phyloP scores from a whole-genome alignment of 2,113 vertebrate genomes.

The Dasyurus viverrinus region DNA sequence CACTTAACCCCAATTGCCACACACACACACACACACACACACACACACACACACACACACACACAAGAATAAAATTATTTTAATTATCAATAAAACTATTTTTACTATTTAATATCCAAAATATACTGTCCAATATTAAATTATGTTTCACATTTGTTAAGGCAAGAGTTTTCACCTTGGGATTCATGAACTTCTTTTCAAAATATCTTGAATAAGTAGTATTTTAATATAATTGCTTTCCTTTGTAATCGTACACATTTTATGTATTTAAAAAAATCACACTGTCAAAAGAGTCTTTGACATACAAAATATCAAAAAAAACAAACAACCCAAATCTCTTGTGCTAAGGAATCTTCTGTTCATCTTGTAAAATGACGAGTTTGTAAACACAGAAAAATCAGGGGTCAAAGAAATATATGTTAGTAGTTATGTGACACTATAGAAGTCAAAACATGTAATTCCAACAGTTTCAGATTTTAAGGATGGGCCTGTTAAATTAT shows the following conservation, averaged over 20 bases:
- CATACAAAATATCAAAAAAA: background rate
- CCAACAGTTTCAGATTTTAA: slow-evolving; percentile 20
- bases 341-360: background rate
- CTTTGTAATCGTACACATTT: background rate
- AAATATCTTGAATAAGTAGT: background rate
- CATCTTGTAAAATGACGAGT: background rate
- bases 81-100: background rate
- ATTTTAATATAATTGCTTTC: background rate
- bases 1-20: no score
- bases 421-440: background rate
- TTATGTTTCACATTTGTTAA: background rate
- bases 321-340: background rate
- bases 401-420: background rate
- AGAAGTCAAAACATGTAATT: background rate
- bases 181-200: background rate
- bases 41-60: no score
- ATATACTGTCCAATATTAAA: background rate
- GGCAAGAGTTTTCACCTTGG: background rate
- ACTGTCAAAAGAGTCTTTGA: background rate
- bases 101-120: background rate
- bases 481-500: background rate
- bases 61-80: no score
- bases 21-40: no score
- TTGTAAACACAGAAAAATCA: background rate
- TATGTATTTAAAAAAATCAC: background rate